Evolutionary conservation across 2,797 vertebrate genomes (phyloP).

Genomic region (Orientallactaga sibirica): DNA sequence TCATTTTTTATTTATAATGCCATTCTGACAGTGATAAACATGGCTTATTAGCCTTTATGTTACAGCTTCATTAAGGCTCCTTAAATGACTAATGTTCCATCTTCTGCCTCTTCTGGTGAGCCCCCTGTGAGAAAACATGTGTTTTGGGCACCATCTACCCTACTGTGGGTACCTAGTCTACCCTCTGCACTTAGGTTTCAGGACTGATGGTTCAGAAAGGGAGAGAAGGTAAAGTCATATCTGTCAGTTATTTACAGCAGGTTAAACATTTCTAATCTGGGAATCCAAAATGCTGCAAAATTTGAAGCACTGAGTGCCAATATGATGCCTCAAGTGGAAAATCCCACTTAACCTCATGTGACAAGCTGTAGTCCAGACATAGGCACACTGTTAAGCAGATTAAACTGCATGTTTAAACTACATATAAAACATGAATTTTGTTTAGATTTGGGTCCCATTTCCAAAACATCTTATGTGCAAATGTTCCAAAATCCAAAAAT

Average conservation of each 20-base stretch:
- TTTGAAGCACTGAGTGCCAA: background rate
- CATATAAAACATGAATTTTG: background rate
- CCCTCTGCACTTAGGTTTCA: background rate
- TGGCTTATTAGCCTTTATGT: background rate
- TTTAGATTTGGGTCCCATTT: background rate
- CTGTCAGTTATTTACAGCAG: background rate
- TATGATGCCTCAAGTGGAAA: background rate
- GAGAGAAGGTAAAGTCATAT: constrained; percentile 5
- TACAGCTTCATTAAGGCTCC: no score
- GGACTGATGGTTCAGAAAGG: background rate
- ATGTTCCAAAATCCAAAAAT: background rate
- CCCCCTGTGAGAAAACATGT: background rate
- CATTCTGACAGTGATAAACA: background rate
- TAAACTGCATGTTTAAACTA: background rate
- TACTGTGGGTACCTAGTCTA: background rate
- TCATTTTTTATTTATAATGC: background rate
- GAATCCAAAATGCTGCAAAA: background rate
- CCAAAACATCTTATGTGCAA: background rate
- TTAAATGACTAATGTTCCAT: background rate
- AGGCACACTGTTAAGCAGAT: background rate
- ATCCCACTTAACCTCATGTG: background rate
- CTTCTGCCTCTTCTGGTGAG: background rate
- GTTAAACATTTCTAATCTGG: background rate
- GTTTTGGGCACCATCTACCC: background rate
- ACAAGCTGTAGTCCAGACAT: background rate